Evolutionary conservation across 2,797 vertebrate species (phyloP), one percentile per base, ranked within the genome.

Genomic region (Cirrhinus mrigala): DNA sequence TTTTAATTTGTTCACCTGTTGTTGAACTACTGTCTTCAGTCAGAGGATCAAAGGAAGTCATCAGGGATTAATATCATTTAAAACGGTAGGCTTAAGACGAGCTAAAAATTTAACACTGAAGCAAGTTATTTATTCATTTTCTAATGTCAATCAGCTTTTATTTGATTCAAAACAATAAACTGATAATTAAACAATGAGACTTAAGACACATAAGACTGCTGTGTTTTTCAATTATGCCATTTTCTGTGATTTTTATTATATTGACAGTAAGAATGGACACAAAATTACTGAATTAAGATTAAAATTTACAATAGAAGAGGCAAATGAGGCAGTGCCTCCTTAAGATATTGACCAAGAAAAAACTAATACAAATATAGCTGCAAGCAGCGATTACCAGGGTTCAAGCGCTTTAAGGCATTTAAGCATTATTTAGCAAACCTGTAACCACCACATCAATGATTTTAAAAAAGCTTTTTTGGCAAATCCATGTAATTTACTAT

Each of bases 81-180:
- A 76, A 22, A 44, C 5, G 14, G 64, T 68, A 33, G 27, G 33
- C 48, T 24, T 74, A 68, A 68, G 16, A 22, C 27, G 4, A 44
- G 33, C 48, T 73, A 11, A 40, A 52, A 33, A 8, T 81, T 54
- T 58, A 46, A 50, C 40, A 22, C 18, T 29, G n/a, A 40, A 52
- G 3, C 15, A 0, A 56, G 58, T 48, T 71, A 84, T 84, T 84
- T 84, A 84, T 84, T 84, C 37, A 78, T 48, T 69, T 69, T 69
- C 20, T 79, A 78, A 69, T 70, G 52, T 69, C 83, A 79, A 8
- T 4, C 64, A 70, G 15, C 52, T n/a, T 77, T 56, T 6, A 29
- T 70, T 70, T 78, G 52, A 84, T 79, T 60, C 6, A 20, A 12
- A 60, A 70, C 24, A 68, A 84, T 84, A 78, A 84, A 84, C 11